These are phyloP conservation scores for Drosophila limbata DNA, from an alignment of 2,888 invertebrate species.

Conservation along the genomic window DNA sequence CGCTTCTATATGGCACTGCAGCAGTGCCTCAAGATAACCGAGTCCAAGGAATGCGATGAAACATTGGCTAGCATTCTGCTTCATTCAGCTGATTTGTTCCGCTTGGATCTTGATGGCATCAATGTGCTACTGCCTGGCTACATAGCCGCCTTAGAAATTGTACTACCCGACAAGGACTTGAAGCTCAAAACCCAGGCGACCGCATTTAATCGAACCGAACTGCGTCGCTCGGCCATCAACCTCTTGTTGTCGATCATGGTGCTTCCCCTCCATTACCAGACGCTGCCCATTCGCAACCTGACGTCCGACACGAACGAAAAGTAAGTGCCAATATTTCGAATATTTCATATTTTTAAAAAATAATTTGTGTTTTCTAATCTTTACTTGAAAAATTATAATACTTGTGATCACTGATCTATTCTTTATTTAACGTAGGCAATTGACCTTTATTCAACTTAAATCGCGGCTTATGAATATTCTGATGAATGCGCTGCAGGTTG, in stretches of 20 bases:
- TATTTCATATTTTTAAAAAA: no score
- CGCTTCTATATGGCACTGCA: slow-evolving; percentile 96
- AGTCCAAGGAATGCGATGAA: slow-evolving; percentile 90
- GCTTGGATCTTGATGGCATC: slow-evolving; percentile 96
- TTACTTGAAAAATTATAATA: no score
- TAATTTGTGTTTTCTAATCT: no score
- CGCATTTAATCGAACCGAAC: slow-evolving; percentile 88
- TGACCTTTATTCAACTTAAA: slow-evolving; percentile 90
- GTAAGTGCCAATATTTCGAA: slow-evolving; percentile 62
- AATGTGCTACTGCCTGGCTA: slow-evolving; percentile 96
- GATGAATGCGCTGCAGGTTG: slow-evolving; percentile 93
- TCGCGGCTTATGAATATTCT: slow-evolving; percentile 92
- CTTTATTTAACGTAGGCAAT: slow-evolving; percentile 68
- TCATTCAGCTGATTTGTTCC: slow-evolving; percentile 94
- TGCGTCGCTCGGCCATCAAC: slow-evolving; percentile 96
- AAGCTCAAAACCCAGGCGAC: slow-evolving; percentile 90
- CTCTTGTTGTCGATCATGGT: slow-evolving; percentile 95
- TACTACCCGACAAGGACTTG: slow-evolving; percentile 94
- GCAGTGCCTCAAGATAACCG: slow-evolving; percentile 91
- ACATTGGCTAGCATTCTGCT: slow-evolving; percentile 94
- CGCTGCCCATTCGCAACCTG: slow-evolving; percentile 90
- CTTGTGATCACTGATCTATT: no score
- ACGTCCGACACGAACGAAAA: slow-evolving; percentile 87
- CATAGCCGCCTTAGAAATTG: slow-evolving; percentile 95
- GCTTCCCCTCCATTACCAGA: slow-evolving; percentile 96